A percentile compares a stretch with the other conserved stretches of the same genome.
phyloP scores from a whole-genome alignment of 2,888 invertebrate genomes.

The Leptinotarsa haldemani region DNA sequence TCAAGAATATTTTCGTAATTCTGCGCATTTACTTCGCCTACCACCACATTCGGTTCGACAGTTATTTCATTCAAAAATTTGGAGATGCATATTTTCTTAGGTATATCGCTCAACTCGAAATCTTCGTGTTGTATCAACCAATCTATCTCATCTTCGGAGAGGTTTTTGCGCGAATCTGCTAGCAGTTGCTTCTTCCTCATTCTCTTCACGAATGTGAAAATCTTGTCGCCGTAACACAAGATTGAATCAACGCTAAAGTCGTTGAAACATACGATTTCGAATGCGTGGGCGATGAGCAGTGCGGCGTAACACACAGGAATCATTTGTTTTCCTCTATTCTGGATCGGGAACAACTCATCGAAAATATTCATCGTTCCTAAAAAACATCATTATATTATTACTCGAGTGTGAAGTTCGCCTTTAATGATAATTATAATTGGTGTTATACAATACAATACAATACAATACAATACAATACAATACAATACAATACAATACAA shows the following conservation, averaged over 20 bases:
- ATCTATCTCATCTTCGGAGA: constrained; percentile 58
- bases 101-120: constrained; percentile 56
- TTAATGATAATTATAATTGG: too few relatives aligned
- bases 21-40: constrained; percentile 60
- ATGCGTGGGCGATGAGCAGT: constrained; percentile 71
- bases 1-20: constrained; percentile 57
- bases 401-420: too few relatives aligned
- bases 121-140: constrained; percentile 51
- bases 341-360: constrained; percentile 57
- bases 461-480: too few relatives aligned
- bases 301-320: constrained; percentile 71
- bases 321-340: constrained; percentile 66
- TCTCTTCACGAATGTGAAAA: constrained; percentile 68
- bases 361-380: constrained; percentile 55
- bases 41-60: constrained; percentile 57
- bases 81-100: constrained; percentile 59
- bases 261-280: constrained; percentile 71
- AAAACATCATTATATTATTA: background rate
- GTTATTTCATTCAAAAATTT: constrained; percentile 60
- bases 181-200: constrained; percentile 49
- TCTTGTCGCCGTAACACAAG: constrained; percentile 73
- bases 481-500: too few relatives aligned
- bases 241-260: constrained; percentile 70
- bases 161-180: constrained; percentile 45
- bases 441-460: too few relatives aligned